phyloP scores from a whole-genome alignment of 2,888 invertebrate species.

The Endomychus coccineus region DNA sequence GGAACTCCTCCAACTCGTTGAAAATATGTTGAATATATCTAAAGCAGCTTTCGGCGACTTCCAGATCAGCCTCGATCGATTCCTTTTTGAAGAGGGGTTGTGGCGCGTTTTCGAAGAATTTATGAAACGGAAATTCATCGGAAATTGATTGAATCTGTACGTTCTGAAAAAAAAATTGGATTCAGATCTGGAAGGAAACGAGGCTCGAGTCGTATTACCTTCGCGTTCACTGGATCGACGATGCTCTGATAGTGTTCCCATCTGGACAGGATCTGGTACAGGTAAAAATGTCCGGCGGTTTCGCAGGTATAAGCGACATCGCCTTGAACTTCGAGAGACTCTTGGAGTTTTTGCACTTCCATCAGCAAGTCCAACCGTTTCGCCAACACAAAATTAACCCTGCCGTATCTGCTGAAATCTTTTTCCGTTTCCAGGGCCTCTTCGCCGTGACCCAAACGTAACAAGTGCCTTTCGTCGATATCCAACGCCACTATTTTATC shows the following conservation, averaged over 20 bases:
- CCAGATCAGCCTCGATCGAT: slow-evolving; percentile 73
- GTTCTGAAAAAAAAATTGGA: slow-evolving; percentile 25
- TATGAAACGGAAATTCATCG: slow-evolving; percentile 86
- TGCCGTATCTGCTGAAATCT: slow-evolving; percentile 96
- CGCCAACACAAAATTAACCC: slow-evolving; percentile 95
- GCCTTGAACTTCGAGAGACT: slow-evolving; percentile 74
- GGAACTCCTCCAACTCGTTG: slow-evolving; percentile 93
- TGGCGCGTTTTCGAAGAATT: slow-evolving; percentile 89
- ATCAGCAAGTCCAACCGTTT: slow-evolving; percentile 84
- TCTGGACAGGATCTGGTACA: slow-evolving; percentile 84
- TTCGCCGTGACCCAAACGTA: slow-evolving; percentile 98
- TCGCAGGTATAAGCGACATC: slow-evolving; percentile 97
- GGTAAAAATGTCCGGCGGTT: slow-evolving; percentile 95
- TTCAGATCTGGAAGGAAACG: slow-evolving; percentile 4
- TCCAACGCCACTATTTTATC: slow-evolving; percentile 98
- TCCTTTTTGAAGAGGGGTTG: slow-evolving; percentile 83
- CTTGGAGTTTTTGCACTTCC: slow-evolving; percentile 82
- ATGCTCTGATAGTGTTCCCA: slow-evolving; percentile 82
- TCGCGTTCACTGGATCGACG: slow-evolving; percentile 48
- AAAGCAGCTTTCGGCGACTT: slow-evolving; percentile 88
- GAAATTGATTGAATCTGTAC: slow-evolving; percentile 52
- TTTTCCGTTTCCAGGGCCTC: slow-evolving; percentile 98
- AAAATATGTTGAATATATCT: slow-evolving; percentile 93
- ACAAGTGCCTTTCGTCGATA: slow-evolving; percentile 92
- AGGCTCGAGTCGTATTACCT: slow-evolving; percentile 29